A percentile compares a stretch with the other conserved stretches of the same genome.
Evolutionary conservation across 2,797 vertebrate genomes (phyloP).

Genomic region (Chaenodraco wilsoni): DNA sequence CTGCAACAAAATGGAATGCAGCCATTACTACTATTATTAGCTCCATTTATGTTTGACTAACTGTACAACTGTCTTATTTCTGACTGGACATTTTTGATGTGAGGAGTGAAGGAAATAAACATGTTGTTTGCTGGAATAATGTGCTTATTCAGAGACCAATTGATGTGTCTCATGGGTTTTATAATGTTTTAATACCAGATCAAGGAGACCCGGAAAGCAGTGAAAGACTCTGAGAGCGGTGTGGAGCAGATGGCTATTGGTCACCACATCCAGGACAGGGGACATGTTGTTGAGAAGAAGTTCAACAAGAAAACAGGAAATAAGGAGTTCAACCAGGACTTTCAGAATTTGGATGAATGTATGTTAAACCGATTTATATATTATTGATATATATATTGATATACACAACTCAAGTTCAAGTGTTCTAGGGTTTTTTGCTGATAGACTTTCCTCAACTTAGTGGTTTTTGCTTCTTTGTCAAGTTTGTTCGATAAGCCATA

Average conservation of each 20-base stretch:
- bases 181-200: slow-evolving; percentile 77
- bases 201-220: slow-evolving; percentile 88
- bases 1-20: slow-evolving; percentile 3
- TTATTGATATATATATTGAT: too few species aligned
- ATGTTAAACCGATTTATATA: slow-evolving; percentile 51
- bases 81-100: neutral
- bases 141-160: neutral
- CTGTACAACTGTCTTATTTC: neutral
- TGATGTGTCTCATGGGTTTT: slow-evolving; percentile 4
- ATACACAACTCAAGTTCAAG: too few species aligned
- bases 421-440: too few species aligned
- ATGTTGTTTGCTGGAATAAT: neutral
- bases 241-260: slow-evolving; percentile 92
- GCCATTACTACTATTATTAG: slow-evolving; percentile 10
- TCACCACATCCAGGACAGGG: slow-evolving; percentile 93
- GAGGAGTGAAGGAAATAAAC: neutral
- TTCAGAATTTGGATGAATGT: slow-evolving; percentile 95
- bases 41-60: slow-evolving; percentile 6
- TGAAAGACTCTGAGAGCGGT: slow-evolving; percentile 93
- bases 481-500: too few species aligned
- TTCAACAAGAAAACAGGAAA: slow-evolving; percentile 91
- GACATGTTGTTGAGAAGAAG: slow-evolving; percentile 90
- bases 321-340: slow-evolving; percentile 93
- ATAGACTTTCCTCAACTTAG: too few species aligned
- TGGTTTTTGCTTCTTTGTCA: too few species aligned